phyloP scores from a whole-genome alignment of 2,888 invertebrate species.

The Trissoscelio sp. region DNA sequence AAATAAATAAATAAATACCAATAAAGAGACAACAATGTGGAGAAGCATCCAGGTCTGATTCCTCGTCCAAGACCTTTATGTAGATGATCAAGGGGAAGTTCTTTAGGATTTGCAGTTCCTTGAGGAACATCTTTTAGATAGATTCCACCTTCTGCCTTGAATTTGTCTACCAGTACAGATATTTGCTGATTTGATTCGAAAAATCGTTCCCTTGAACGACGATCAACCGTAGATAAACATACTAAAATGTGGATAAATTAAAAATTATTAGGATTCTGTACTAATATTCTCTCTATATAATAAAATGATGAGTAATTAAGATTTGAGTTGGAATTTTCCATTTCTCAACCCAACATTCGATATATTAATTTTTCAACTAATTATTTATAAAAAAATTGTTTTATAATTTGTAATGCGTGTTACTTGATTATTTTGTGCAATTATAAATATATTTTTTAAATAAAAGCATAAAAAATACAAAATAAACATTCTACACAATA shows the following conservation, averaged over 20 bases:
- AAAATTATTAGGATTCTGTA: neutral
- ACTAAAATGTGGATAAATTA: constrained; percentile 84
- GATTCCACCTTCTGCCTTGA: constrained; percentile 92
- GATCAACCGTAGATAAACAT: constrained; percentile 90
- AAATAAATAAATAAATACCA: constrained; percentile 76
- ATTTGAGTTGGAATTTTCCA: no score
- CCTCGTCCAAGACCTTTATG: constrained; percentile 81
- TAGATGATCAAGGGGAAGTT: constrained; percentile 77
- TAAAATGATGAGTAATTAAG: no score
- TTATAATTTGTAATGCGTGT: no score
- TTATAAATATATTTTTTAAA: no score
- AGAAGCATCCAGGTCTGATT: constrained; percentile 81
- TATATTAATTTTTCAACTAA: no score
- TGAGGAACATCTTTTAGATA: constrained; percentile 86
- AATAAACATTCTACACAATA: no score
- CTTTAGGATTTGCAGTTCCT: constrained; percentile 79
- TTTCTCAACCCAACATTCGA: no score
- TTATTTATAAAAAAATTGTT: no score
- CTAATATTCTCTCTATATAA: no score
- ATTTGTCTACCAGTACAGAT: constrained; percentile 94
- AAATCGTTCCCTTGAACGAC: constrained; percentile 94
- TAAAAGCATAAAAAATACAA: no score
- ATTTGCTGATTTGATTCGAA: constrained; percentile 97
- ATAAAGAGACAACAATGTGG: constrained; percentile 80
- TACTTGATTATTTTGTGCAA: no score